Evolutionary conservation across 2,113 vertebrate species (phyloP).

Genomic region (Lophura nycthemera): DNA sequence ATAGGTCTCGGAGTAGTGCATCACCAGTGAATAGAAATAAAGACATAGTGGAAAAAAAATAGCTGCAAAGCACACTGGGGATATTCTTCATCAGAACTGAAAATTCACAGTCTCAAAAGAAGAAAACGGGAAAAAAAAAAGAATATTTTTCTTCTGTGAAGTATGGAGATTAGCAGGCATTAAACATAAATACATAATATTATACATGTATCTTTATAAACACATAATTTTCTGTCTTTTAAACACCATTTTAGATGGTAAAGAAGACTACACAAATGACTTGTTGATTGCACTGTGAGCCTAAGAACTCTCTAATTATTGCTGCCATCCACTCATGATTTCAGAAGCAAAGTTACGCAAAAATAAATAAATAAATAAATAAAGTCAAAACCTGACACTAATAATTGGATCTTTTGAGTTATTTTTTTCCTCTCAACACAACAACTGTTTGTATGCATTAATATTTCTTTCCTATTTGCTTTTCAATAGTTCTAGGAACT

Average conservation of each 20-base stretch:
- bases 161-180: slow-evolving; percentile 18
- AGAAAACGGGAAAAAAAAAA: slow-evolving; percentile 10
- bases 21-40: slow-evolving; percentile 45
- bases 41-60: slow-evolving; percentile 7
- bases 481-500: background rate
- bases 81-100: background rate
- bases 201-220: slow-evolving; percentile 19
- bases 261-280: slow-evolving; percentile 50
- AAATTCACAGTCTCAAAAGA: slow-evolving; percentile 12
- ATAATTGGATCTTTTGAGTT: slow-evolving; percentile 40
- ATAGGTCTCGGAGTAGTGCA: background rate
- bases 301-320: slow-evolving; percentile 57
- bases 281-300: slow-evolving; percentile 62
- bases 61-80: slow-evolving; percentile 26
- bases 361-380: background rate
- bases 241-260: slow-evolving; percentile 7
- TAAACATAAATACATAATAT: slow-evolving; percentile 18
- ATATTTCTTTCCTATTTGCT: background rate
- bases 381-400: slow-evolving; percentile 52
- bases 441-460: background rate
- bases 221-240: slow-evolving; percentile 52
- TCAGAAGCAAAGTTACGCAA: slow-evolving; percentile 29
- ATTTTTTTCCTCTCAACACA: background rate
- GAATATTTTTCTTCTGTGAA: background rate
- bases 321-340: slow-evolving; percentile 47